Base-by-base conservation (phyloP, 2,888 invertebrate species). In the Aspidiotus destructor region DNA sequence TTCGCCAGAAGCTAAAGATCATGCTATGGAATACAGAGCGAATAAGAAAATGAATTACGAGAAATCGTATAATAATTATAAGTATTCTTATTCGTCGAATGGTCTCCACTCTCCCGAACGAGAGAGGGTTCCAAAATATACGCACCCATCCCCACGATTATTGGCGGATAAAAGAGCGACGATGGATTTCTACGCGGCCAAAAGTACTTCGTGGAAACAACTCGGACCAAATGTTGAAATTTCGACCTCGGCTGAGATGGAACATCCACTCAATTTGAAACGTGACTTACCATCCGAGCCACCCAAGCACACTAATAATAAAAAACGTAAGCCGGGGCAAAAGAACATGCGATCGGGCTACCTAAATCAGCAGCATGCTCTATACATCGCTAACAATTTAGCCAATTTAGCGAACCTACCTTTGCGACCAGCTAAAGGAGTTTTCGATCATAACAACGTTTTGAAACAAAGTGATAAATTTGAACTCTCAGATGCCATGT, bases 381-480 rank as follows among this genome's bases (percentile, higher is more conserved):
- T 65, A 7, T 65, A 65, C 16, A 58, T 65, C 3, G 44, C 65
- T 2, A 65, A 65, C 48, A 65, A 57, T 65, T 41, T 65, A 10
- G 41, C 44, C 57, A 57, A 48, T 44, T 28, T 28, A 28, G 28
- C 28, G 5, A 28, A 28, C 5, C 28, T 28, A 28, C 28, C 28
- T 28, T 7, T 48, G 5, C 54, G 55, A 65, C 44, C 41, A n/a
- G n/a, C 15, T 41, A 57, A 57, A 15, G 58, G 58, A 17, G 40
- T 28, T 13, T 65, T 65, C n/a, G 65, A 65, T 44, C 65, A 65
- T 16, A 65, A 58, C 13, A 57, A 57, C 9, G 65, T 65, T 9
- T 13, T 65, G 13, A 65, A 57, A 41, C 65, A 65, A 28, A 65
- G 65, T 48, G 65, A 65, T 57, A 65, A 65, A 58, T 65, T 65